Conservation (phyloP, 2,797 vertebrate species). For the Moxostoma hubbsi region DNA sequence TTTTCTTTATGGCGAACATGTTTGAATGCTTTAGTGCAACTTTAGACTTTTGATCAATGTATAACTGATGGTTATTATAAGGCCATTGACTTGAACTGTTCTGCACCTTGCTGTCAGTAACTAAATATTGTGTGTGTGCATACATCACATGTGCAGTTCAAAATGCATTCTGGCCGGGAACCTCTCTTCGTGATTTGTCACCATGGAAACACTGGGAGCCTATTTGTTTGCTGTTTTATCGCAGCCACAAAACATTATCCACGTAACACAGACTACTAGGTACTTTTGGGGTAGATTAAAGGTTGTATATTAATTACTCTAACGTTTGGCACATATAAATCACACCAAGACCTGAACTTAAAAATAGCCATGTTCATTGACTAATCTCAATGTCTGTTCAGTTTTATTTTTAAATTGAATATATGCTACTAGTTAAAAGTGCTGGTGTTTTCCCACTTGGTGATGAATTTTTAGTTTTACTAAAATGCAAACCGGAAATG, state of each 20-base stretch:
- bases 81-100: slow-evolving; percentile 43
- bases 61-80: slow-evolving; percentile 38
- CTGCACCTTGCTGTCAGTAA: slow-evolving; percentile 29
- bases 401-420: slow-evolving; percentile 26
- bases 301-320: slow-evolving; percentile 12
- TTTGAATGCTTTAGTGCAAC: slow-evolving; percentile 22
- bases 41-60: slow-evolving; percentile 46
- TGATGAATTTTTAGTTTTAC: not conserved
- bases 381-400: slow-evolving; percentile 1
- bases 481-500: slow-evolving; percentile 16
- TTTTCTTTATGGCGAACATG: slow-evolving; percentile 9
- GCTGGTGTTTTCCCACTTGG: slow-evolving; percentile 38
- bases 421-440: slow-evolving; percentile 37
- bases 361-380: not conserved
- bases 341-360: not conserved
- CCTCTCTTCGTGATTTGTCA: slow-evolving; percentile 40
- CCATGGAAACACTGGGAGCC: slow-evolving; percentile 53
- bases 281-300: slow-evolving; percentile 27
- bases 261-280: not conserved
- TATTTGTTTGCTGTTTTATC: slow-evolving; percentile 46
- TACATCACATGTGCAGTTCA: slow-evolving; percentile 40
- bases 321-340: slow-evolving; percentile 32
- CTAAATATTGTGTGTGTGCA: slow-evolving; percentile 35
- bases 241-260: not conserved
- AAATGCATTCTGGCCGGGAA: slow-evolving; percentile 47